Evolutionary conservation across 1,140 invertebrate genomes (phyloP), one percentile per base, ranked within the genome.

Genomic region (Gryon sp.): DNA sequence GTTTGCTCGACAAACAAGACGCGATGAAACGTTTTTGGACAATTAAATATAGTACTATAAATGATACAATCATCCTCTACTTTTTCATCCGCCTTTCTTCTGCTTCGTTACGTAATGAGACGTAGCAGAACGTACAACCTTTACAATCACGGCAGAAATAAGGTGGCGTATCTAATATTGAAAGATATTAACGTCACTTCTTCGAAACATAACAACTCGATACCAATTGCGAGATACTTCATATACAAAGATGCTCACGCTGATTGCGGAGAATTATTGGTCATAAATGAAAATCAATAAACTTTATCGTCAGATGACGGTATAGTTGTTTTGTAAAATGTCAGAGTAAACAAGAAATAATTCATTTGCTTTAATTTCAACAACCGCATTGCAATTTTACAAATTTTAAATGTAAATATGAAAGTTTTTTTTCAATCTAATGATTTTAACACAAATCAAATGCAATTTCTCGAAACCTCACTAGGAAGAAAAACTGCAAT

Each of bases 11-110:
- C 65, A 69, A 69, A 59, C 65, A 69, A 69, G 52, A 57, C 16
- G 32, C 65, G 65, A 69, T 69, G 50, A 69, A 69, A 69, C 52
- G 46, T 41, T 69, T 69, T 69, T 43, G 52, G 52, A 69, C n/a
- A 69, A 69, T 69, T 45, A 45, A 59, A 69, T 59, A 69, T 69
- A 48, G 30, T 57, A 48, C 48, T 52, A 68, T 48, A 28, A 57
- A 68, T 57, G 63, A 68, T 68, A 46, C 50, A 68, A 68, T 68
- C 63, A 68, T 11, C 43, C 41, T 68, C 52, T 46, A 46, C 32
- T 19, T 38, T 55, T 46, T 68, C 40, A 15, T 43, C 36, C 19
- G n/a, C 4, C 46, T 34, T 24, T 12, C 12, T 12, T 45, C 7
- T 7, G 7, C 26, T 1, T 7, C 26, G 26, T 28, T 16, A n/a